Evolutionary conservation across 2,888 invertebrate genomes (phyloP), one percentile per base, ranked within the genome.

Genomic region (Liodrosophila aerea): DNA sequence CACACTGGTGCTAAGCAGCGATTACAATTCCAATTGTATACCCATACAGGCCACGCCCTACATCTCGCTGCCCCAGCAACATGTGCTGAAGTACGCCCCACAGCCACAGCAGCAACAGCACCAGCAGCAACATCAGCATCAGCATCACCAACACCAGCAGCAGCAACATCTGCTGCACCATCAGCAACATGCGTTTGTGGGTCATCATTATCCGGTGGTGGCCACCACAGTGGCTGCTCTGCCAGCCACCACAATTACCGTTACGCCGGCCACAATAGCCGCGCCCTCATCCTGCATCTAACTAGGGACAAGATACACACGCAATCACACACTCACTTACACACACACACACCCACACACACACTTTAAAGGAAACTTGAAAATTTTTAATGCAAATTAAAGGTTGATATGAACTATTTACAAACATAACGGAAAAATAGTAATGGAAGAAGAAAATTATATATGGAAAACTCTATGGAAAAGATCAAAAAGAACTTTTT

Each of bases 331-430:
- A 64, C 50, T 40, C 30, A 33, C 37, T 45, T 22, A 33, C 50
- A 47, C 18, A 54, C 33, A 67, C 16, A 59, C 31, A 45, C 33
- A 52, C n/a, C 34, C 33, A 50, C 16, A 43, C 33, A 22, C 11
- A 44, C 41, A 45, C 41, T 8, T 36, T 30, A 52, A 45, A 53
- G 9, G 44, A 69, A n/a, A 64, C 59, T 64, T 49, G 45, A 62
- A 76, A 63, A 54, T 67, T 73, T 67, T 74, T 80, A 76, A 77
- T 74, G 77, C 74, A 85, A 78, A 84, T 78, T 80, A 75, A 87
- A 84, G 88, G 85, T 87, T 87, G 88, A 88, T 70, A 77, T 73
- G 75, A 87, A 87, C 83, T 87, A 88, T 87, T 88, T 87, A 87
- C 87, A 87, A 80, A 64, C 40, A 67, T 59, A 49, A 64, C 54